phyloP scores from a whole-genome alignment of 2,797 vertebrate species.

The Protosalanx chinensis region DNA sequence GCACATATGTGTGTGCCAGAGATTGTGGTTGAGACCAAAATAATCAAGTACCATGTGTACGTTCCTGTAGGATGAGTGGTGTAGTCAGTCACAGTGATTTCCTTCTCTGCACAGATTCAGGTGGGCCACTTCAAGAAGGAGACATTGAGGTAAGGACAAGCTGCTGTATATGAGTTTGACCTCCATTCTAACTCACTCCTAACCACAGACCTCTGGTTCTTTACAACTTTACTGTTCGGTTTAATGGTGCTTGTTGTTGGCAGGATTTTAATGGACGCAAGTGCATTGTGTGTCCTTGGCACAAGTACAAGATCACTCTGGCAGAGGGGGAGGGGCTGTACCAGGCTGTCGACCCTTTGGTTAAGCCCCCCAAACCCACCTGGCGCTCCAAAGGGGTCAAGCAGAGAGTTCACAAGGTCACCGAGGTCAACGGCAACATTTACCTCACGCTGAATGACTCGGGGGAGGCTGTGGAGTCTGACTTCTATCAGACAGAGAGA shows the following conservation, averaged over 20 bases:
- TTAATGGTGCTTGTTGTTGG: background rate
- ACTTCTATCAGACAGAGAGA: conserved; percentile 81
- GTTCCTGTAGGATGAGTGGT: background rate
- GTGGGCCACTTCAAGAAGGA: conserved; percentile 82
- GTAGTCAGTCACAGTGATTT: conserved; percentile 3
- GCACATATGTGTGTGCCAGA: background rate
- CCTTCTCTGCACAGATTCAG: conserved; percentile 77
- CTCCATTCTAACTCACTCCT: background rate
- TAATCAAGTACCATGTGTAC: background rate
- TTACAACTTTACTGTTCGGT: background rate
- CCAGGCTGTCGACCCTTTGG: conserved; percentile 78
- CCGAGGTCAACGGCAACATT: conserved; percentile 74
- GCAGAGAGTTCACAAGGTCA: conserved; percentile 85
- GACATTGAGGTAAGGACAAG: conserved; percentile 85
- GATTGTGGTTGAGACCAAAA: background rate
- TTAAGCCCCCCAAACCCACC: conserved; percentile 71
- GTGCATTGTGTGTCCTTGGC: conserved; percentile 93
- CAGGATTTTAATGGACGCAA: conserved; percentile 83
- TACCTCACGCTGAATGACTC: conserved; percentile 81
- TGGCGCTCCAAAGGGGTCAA: conserved; percentile 92
- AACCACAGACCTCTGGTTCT: background rate
- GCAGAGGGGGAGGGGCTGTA: conserved; percentile 88
- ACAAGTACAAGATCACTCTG: conserved; percentile 92
- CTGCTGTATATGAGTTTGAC: background rate
- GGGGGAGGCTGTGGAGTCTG: conserved; percentile 76